phyloP scores from a whole-genome alignment of 1,140 invertebrate genomes.

The Plectrocnemia conspersa region DNA sequence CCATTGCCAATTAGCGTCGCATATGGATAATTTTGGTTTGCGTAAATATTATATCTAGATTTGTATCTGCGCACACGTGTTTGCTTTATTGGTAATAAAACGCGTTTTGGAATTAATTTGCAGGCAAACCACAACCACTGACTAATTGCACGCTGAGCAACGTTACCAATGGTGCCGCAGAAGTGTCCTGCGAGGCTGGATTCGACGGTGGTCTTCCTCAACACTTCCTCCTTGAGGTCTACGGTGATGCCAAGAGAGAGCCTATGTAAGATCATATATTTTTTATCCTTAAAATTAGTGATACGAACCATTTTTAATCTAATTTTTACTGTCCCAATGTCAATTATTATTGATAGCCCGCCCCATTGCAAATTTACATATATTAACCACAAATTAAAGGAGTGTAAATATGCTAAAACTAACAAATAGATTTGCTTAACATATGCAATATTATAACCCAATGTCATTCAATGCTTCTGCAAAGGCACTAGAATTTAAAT shows the following conservation, averaged over 20 bases:
- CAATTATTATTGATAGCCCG: too few relatives aligned
- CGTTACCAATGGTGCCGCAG: conserved; percentile 67
- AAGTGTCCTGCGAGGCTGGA: conserved; percentile 68
- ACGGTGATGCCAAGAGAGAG: conserved; percentile 51
- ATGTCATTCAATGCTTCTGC: too few relatives aligned
- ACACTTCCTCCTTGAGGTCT: conserved; percentile 73
- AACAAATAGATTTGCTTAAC: too few relatives aligned
- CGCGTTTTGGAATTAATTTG: neutral
- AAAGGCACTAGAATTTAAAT: too few relatives aligned
- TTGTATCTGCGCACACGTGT: too few relatives aligned
- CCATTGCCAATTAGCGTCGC: neutral
- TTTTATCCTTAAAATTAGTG: neutral
- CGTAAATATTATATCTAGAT: neutral
- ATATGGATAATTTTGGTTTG: neutral
- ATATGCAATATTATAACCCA: too few relatives aligned
- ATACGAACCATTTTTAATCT: conserved; percentile 6
- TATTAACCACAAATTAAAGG: too few relatives aligned
- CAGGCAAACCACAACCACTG: conserved; percentile 69
- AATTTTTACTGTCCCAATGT: too few relatives aligned
- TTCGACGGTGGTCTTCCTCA: conserved; percentile 84
- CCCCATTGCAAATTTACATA: too few relatives aligned
- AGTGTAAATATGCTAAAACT: too few relatives aligned
- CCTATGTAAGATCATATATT: conserved; percentile 26
- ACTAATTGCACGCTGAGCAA: conserved; percentile 71
- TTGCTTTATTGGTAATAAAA: too few relatives aligned